These are phyloP conservation scores for Nyctalus aviator DNA, from an alignment of 2,797 vertebrate genomes.

Conservation along the genomic window DNA sequence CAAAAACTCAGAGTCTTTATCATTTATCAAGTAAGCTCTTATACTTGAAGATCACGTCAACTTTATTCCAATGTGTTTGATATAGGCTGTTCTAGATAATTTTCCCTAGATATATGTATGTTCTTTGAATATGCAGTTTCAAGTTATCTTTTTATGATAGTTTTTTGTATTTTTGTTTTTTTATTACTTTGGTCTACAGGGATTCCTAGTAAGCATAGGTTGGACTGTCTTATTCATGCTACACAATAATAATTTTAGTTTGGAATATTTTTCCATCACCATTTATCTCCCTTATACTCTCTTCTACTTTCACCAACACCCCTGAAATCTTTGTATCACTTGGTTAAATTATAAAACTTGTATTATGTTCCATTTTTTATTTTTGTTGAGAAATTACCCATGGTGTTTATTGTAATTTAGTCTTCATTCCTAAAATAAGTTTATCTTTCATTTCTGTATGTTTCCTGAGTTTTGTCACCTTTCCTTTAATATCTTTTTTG, in stretches of 20 bases:
- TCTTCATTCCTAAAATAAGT: slow-evolving; percentile 33
- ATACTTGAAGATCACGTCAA: slow-evolving; percentile 12
- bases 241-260: slow-evolving; percentile 13
- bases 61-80: slow-evolving; percentile 3
- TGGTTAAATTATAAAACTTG: slow-evolving; percentile 24
- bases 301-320: background rate
- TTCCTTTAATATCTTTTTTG: background rate
- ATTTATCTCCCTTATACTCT: background rate
- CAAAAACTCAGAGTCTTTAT: slow-evolving; percentile 36
- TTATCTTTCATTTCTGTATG: slow-evolving; percentile 6
- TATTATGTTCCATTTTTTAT: background rate
- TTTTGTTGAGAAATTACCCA: background rate
- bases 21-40: background rate
- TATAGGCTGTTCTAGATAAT: background rate
- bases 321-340: background rate
- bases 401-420: slow-evolving; percentile 33
- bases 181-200: slow-evolving; percentile 38
- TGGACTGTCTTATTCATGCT: slow-evolving; percentile 16
- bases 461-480: slow-evolving; percentile 17
- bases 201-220: slow-evolving; percentile 15
- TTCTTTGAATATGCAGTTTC: slow-evolving; percentile 21
- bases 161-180: background rate
- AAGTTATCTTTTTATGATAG: slow-evolving; percentile 31
- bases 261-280: slow-evolving; percentile 23
- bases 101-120: background rate